A percentile compares a stretch with the other conserved stretches of the same genome.
phyloP scores from a whole-genome alignment of 2,888 invertebrate genomes.

The Sylvicola fuscatus region DNA sequence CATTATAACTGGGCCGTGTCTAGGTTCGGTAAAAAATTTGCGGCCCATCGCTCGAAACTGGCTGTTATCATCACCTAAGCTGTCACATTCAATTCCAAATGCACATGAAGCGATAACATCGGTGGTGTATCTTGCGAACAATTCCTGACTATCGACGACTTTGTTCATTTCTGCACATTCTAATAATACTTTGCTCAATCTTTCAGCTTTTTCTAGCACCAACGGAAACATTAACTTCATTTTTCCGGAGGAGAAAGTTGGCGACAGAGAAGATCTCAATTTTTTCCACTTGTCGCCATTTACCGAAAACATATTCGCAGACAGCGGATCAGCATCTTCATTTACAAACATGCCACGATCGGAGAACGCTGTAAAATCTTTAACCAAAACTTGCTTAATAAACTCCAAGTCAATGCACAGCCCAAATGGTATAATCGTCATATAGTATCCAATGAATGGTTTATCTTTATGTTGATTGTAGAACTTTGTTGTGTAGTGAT shows the following conservation, averaged over 20 bases:
- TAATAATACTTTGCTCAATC: constrained; percentile 5
- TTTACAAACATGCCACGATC: constrained; percentile 9
- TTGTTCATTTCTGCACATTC: not conserved
- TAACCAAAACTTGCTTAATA: constrained; percentile 6
- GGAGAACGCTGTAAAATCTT: constrained; percentile 7
- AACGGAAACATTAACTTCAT: constrained; percentile 14
- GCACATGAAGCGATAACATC: constrained; percentile 14
- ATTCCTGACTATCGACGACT: constrained; percentile 7
- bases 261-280: constrained; percentile 7
- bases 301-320: constrained; percentile 8
- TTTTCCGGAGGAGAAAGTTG: constrained; percentile 11
- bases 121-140: constrained; percentile 7
- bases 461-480: too few species aligned
- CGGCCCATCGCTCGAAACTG: constrained; percentile 11
- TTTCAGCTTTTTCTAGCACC: constrained; percentile 12
- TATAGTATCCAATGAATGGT: too few species aligned
- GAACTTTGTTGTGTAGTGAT: too few species aligned
- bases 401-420: constrained; percentile 5
- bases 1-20: not conserved
- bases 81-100: constrained; percentile 20
- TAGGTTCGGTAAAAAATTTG: constrained; percentile 5
- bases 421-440: too few species aligned
- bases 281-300: constrained; percentile 8
- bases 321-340: constrained; percentile 8
- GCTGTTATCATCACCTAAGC: constrained; percentile 14